Percentiles rank a stretch among this genome's conserved stretches.
Evolutionary conservation across 2,797 vertebrate genomes (phyloP).

Genomic region (Botia kubotai): DNA sequence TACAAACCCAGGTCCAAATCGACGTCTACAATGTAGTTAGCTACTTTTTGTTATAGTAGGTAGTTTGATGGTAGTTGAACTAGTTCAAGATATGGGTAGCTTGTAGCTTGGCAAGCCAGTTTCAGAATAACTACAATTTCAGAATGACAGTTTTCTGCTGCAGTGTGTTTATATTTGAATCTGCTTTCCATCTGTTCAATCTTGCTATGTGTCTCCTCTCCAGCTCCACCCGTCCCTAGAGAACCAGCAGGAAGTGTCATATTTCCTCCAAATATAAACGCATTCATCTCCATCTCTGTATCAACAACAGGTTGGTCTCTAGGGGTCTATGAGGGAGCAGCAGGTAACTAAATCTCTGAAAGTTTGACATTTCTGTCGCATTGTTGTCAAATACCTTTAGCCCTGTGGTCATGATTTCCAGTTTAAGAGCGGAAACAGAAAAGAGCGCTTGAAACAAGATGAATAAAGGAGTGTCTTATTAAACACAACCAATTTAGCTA

Average conservation of each 20-base stretch:
- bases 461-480: slow-evolving; percentile 20
- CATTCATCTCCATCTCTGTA: slow-evolving; percentile 8
- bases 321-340: background rate
- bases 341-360: slow-evolving; percentile 23
- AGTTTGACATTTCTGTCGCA: slow-evolving; percentile 21
- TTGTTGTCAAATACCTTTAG: slow-evolving; percentile 17
- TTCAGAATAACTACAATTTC: no score
- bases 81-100: background rate
- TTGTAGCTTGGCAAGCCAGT: background rate
- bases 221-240: background rate
- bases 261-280: background rate
- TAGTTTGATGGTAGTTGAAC: background rate
- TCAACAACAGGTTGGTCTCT: slow-evolving; percentile 25
- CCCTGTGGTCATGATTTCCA: slow-evolving; percentile 28
- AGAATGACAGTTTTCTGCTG: background rate
- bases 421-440: slow-evolving; percentile 25
- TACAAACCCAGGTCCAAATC: no score
- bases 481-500: slow-evolving; percentile 22
- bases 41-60: background rate
- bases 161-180: background rate
- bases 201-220: background rate
- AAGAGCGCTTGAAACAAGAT: slow-evolving; percentile 27
- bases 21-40: no score
- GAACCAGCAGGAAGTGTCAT: slow-evolving; percentile 1
- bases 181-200: background rate